Percentiles rank a stretch among this genome's conserved stretches.
These are phyloP conservation scores for Erebia epiphron DNA, from an alignment of 2,888 invertebrate species.

Conservation along the genomic window DNA sequence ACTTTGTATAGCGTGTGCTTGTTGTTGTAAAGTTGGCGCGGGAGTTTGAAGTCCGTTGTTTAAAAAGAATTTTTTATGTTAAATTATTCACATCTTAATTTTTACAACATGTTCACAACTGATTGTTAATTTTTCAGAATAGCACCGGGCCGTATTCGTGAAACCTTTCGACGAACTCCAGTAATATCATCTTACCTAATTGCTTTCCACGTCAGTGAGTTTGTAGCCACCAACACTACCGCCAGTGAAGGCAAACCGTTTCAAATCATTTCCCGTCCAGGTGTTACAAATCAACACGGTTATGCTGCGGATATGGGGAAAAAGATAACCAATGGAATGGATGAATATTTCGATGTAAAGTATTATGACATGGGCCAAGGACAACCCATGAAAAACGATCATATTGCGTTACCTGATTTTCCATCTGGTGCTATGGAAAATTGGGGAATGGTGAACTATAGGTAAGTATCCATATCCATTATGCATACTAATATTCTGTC, in stretches of 20 bases:
- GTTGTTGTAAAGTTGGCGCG: no score
- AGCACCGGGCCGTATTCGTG: slow-evolving; percentile 52
- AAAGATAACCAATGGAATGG: slow-evolving; percentile 75
- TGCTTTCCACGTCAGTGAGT: slow-evolving; percentile 92
- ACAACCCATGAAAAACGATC: slow-evolving; percentile 82
- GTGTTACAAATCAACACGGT: slow-evolving; percentile 61
- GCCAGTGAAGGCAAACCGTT: slow-evolving; percentile 58
- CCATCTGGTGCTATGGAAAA: slow-evolving; percentile 93
- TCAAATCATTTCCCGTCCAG: slow-evolving; percentile 69
- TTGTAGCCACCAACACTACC: slow-evolving; percentile 66
- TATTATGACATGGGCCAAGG: slow-evolving; percentile 82
- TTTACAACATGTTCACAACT: not conserved
- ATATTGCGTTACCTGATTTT: slow-evolving; percentile 91
- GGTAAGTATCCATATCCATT: slow-evolving; percentile 75
- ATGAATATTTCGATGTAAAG: slow-evolving; percentile 80
- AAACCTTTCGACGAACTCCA: slow-evolving; percentile 83
- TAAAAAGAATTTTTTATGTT: no score
- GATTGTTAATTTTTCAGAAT: slow-evolving; percentile 42
- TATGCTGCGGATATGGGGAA: slow-evolving; percentile 77
- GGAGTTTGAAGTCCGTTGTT: no score
- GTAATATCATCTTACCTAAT: slow-evolving; percentile 92
- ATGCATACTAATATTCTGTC: no score
- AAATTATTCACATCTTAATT: no score
- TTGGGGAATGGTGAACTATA: slow-evolving; percentile 92
- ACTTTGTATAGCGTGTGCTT: no score